phyloP scores from a whole-genome alignment of 2,797 vertebrate species.

The Masticophis lateralis region DNA sequence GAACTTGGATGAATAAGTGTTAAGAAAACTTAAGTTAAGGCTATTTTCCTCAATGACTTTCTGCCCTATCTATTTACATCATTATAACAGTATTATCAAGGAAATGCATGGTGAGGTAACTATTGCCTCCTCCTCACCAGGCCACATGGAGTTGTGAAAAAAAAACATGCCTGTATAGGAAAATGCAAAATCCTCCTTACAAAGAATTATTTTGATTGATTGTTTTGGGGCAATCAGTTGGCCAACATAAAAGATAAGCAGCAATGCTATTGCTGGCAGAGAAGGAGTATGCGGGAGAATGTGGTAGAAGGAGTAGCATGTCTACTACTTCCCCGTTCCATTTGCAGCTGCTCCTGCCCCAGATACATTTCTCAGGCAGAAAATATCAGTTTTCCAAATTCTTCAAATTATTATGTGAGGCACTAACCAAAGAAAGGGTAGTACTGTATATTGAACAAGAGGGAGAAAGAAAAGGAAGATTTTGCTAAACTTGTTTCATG shows the following conservation, averaged over 20 bases:
- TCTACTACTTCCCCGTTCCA: not conserved
- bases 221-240: not conserved
- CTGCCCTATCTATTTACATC: not conserved
- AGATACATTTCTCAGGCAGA: not conserved
- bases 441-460: not conserved
- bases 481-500: not conserved
- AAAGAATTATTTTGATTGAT: not conserved
- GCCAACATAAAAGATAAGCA: not conserved
- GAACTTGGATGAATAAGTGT: not conserved
- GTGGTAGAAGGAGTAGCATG: not conserved
- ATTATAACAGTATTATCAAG: not conserved
- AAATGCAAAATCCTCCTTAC: not conserved
- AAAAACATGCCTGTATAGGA: not conserved
- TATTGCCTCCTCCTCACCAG: not conserved
- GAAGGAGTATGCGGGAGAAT: not conserved
- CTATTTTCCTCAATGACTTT: not conserved
- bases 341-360: not conserved
- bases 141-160: not conserved
- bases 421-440: not conserved
- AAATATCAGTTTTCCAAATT: not conserved
- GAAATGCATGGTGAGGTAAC: not conserved
- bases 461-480: not conserved
- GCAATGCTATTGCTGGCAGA: not conserved
- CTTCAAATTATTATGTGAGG: not conserved
- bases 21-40: not conserved